Evolutionary conservation across 2,888 invertebrate species (phyloP), one percentile per base, ranked within the genome.

Genomic region (Dusona sp.): DNA sequence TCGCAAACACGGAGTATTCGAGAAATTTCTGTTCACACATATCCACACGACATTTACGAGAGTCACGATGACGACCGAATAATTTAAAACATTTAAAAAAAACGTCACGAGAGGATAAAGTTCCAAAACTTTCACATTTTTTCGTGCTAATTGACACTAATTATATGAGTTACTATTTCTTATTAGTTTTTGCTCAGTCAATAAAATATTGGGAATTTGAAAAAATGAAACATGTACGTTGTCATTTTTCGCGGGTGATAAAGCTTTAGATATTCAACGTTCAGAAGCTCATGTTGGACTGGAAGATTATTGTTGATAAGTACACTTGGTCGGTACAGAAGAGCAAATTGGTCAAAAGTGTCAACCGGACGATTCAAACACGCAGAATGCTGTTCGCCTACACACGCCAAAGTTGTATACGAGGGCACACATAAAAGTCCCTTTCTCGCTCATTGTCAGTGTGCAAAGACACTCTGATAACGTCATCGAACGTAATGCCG

Each of bases 321-420:
- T 48, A 65, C 42, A 70, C 74, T 73, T 79, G 64, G 11, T 73
- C 79, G 38, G 65, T 45, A 65, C 61, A 84, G 48, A 80, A 75
- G 80, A 64, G 57, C 80, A 65, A 77, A 54, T 42, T 61, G 81
- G 78, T 78, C 45, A 64, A 74, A 70, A 82, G 73, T 67, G 57
- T 74, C 73, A 68, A 80, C 77, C 25, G 72, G 54, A 54, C 72
- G 51, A 81, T 54, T 72, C 72, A 77, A 85, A 65, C 57, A 81
- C 65, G 73, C 70, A 84, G 70, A 80, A 75, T 80, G 74, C 79
- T 57, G 65, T 77, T 84, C 84, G 84, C 80, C 84, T 84, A 84
- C 84, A 81, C 80, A 77, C 80, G 75, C 42, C 33, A 61, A 33
- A 51, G 36, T 42, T 65, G 22, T 57, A 57, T 42, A 74, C 75